A percentile compares a stretch with the other conserved stretches of the same genome.
These are phyloP conservation scores for Aegotheles bennettii DNA, from an alignment of 2,113 vertebrate species.

Conservation along the genomic window DNA sequence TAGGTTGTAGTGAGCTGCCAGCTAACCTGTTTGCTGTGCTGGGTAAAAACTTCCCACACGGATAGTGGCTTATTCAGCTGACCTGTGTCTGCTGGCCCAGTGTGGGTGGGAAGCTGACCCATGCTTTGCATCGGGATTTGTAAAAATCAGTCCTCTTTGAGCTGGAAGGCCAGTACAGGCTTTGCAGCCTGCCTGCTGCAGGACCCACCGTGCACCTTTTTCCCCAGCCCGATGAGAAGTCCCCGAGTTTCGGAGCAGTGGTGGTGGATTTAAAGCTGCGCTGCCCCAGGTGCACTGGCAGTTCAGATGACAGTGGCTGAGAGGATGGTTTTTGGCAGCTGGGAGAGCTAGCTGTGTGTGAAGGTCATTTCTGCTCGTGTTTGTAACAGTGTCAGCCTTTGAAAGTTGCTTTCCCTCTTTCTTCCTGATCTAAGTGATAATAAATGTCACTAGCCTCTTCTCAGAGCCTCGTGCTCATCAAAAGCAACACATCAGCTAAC, in stretches of 20 bases:
- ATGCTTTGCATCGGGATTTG: not conserved
- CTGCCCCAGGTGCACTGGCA: conserved; percentile 20
- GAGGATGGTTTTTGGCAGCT: conserved; percentile 44
- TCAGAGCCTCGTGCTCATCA: not conserved
- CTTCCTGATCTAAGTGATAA: conserved; percentile 23
- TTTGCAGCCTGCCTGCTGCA: not conserved
- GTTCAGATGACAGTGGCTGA: conserved; percentile 33
- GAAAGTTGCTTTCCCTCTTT: conserved; percentile 36
- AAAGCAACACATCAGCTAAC: not conserved
- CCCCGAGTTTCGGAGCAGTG: not conserved
- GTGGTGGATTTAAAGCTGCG: not conserved
- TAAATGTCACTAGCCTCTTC: conserved; percentile 29
- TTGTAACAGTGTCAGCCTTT: conserved; percentile 34
- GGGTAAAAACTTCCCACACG: not conserved
- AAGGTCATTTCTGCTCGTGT: conserved; percentile 51
- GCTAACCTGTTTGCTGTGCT: not conserved
- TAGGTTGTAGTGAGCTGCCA: too few species aligned
- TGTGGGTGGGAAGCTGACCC: not conserved
- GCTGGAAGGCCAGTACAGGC: not conserved
- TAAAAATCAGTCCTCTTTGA: not conserved
- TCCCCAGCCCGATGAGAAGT: not conserved
- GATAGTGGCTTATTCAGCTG: not conserved
- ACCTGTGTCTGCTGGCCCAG: not conserved
- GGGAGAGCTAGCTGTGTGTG: conserved; percentile 31
- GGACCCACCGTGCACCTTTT: not conserved